Percentiles rank a stretch among this genome's conserved stretches.
These are phyloP conservation scores for Blastomussa wellsi DNA, from an alignment of 92 coral and sea anemone genomes.

Conservation along the genomic window DNA sequence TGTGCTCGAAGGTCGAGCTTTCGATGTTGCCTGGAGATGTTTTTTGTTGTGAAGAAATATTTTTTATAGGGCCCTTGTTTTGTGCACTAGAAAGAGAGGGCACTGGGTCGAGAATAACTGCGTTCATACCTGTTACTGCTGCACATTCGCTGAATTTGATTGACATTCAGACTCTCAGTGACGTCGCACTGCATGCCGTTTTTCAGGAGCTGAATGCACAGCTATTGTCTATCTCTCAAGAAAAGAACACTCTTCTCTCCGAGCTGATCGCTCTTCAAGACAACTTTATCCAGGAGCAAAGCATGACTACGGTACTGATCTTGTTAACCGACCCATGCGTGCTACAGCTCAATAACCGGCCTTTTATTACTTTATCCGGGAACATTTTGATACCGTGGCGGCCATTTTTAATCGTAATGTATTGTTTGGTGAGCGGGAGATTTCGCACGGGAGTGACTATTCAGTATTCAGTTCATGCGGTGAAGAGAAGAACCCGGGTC, in stretches of 20 bases:
- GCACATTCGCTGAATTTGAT: constrained; percentile 17
- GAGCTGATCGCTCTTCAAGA: constrained; percentile 52
- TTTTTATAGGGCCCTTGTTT: neutral
- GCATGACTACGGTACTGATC: constrained; percentile 41
- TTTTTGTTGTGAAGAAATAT: neutral
- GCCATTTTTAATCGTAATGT: constrained; percentile 21
- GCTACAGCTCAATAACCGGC: constrained; percentile 33
- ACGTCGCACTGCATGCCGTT: constrained; percentile 39
- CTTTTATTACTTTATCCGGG: constrained; percentile 11
- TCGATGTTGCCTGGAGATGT: neutral
- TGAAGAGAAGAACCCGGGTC: too few relatives aligned
- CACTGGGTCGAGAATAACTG: constrained; percentile 4
- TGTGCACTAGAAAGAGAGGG: neutral
- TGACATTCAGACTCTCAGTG: constrained; percentile 23
- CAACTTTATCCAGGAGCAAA: constrained; percentile 49
- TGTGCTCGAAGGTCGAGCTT: neutral
- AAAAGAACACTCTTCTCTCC: constrained; percentile 34
- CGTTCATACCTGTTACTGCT: neutral
- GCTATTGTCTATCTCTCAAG: constrained; percentile 34
- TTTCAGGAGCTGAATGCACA: constrained; percentile 46
- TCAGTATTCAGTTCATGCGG: too few relatives aligned
- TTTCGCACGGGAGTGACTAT: too few relatives aligned
- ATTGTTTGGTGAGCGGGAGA: neutral
- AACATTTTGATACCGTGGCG: neutral
- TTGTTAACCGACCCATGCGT: constrained; percentile 42